Evolutionary conservation across 2,113 vertebrate species (phyloP).

Genomic region (Indicator maculatus): DNA sequence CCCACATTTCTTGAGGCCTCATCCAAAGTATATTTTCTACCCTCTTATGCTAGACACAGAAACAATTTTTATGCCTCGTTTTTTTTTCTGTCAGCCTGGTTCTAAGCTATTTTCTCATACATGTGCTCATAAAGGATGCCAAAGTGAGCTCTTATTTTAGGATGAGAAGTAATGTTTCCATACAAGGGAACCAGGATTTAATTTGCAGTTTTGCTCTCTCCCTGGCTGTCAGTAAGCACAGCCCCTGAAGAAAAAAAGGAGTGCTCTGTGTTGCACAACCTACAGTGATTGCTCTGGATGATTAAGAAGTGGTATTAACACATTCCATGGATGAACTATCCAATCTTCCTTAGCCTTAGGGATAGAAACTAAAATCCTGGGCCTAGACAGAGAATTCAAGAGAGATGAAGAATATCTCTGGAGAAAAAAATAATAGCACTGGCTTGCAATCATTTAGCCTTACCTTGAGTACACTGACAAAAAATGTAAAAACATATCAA

Average conservation of each 20-base stretch:
- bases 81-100: background rate
- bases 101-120: background rate
- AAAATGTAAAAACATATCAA: background rate
- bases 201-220: background rate
- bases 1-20: slow-evolving; percentile 5
- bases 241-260: slow-evolving; percentile 45
- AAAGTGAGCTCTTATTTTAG: background rate
- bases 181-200: background rate
- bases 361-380: slow-evolving; percentile 54
- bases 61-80: background rate
- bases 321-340: slow-evolving; percentile 44
- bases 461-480: background rate
- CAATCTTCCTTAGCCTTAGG: slow-evolving; percentile 63
- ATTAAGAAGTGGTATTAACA: slow-evolving; percentile 60
- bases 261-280: slow-evolving; percentile 53
- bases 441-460: background rate
- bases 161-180: background rate
- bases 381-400: background rate
- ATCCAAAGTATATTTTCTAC: background rate
- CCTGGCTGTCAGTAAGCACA: slow-evolving; percentile 9
- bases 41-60: background rate
- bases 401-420: background rate
- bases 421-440: background rate
- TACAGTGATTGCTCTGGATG: slow-evolving; percentile 27
- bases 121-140: background rate